Evolutionary conservation across 1,140 invertebrate species (phyloP).

Genomic region (Condylostylus longicornis): DNA sequence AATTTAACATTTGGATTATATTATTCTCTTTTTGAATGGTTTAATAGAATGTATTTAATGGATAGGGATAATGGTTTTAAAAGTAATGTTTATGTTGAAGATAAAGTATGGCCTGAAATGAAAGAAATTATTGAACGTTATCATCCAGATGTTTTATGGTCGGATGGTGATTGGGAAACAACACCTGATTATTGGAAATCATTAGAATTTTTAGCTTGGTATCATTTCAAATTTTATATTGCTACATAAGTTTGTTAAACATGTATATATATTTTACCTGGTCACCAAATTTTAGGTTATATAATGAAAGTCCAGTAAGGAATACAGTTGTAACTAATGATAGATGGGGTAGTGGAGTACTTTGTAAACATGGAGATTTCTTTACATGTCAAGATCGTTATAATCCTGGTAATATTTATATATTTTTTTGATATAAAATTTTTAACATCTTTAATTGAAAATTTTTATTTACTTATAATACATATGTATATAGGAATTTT

Average conservation of each 20-base stretch:
- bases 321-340: constrained; percentile 69
- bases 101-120: constrained; percentile 60
- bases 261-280: too few species aligned
- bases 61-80: constrained; percentile 56
- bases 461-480: background rate
- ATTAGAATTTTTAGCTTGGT: constrained; percentile 71
- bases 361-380: constrained; percentile 80
- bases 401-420: constrained; percentile 52
- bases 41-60: constrained; percentile 63
- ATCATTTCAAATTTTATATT: background rate
- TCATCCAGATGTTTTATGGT: constrained; percentile 82
- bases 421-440: too few species aligned
- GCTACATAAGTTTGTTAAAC: too few species aligned
- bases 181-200: constrained; percentile 67
- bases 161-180: constrained; percentile 82
- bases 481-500: constrained; percentile 41
- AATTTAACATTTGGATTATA: constrained; percentile 70
- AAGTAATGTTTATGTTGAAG: constrained; percentile 46
- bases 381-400: constrained; percentile 71
- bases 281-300: constrained; percentile 37
- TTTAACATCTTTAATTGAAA: too few species aligned
- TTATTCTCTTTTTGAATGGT: constrained; percentile 86
- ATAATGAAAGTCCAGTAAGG: constrained; percentile 86
- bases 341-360: constrained; percentile 59
- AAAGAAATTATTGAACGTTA: constrained; percentile 61